A percentile compares a stretch with the other conserved stretches of the same genome.
Conservation (phyloP, 92 coral and sea anemone species). For the Zoanthus sociatus region DNA sequence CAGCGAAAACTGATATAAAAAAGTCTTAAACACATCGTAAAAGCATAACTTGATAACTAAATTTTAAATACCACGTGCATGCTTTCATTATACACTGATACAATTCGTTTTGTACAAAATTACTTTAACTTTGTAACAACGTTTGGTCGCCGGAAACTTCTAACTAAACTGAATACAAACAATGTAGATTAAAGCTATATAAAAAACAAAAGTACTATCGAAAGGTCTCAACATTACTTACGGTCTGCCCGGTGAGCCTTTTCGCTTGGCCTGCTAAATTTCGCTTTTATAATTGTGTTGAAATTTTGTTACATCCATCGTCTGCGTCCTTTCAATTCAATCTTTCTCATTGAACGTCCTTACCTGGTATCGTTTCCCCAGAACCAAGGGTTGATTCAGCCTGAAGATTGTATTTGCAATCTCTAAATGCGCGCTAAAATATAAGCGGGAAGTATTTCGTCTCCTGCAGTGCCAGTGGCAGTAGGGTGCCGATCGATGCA, state of each 20-base stretch:
- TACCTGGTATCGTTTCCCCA: slow-evolving; percentile 7
- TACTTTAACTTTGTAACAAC: not conserved
- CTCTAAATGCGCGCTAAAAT: slow-evolving; percentile 20
- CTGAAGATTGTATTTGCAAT: slow-evolving; percentile 10
- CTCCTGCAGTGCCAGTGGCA: slow-evolving; percentile 2
- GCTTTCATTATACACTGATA: not conserved
- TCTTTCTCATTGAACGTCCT: not conserved
- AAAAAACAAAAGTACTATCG: not conserved
- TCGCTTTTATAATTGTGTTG: not conserved
- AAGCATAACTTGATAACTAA: not conserved
- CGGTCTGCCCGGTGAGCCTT: not conserved
- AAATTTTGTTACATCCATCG: not conserved
- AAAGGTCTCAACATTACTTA: not conserved
- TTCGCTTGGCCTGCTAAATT: not conserved
- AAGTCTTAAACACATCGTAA: not conserved
- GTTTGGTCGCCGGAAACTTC: not conserved
- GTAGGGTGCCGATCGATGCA: not conserved
- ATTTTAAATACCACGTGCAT: not conserved
- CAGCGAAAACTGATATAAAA: not conserved
- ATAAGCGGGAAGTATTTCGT: slow-evolving; percentile 13
- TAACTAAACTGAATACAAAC: not conserved
- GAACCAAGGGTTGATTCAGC: not conserved
- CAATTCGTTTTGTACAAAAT: slow-evolving; percentile 3
- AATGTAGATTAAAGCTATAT: not conserved
- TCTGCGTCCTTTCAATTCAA: not conserved